Evolutionary conservation across 2,113 vertebrate species (phyloP).

Genomic region (Pollachius pollachius): DNA sequence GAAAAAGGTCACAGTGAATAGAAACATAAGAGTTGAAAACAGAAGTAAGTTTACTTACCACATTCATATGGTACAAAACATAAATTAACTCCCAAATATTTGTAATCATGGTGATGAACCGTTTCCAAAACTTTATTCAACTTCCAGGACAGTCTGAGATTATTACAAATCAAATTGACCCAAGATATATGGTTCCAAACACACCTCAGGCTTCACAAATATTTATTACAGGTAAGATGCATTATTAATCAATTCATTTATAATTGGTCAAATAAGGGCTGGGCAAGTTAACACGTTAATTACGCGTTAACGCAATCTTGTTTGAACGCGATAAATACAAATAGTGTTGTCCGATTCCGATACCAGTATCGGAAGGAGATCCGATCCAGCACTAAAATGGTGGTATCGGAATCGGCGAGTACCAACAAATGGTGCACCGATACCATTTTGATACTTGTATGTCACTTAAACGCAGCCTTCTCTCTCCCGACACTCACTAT

Average conservation of each 20-base stretch:
- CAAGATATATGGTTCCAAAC: constrained; percentile 52
- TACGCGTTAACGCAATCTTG: too few relatives aligned
- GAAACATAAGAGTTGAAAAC: constrained; percentile 63
- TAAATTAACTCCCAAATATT: not conserved
- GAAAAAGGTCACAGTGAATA: constrained; percentile 37
- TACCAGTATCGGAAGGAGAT: too few relatives aligned
- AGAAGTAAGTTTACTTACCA: constrained; percentile 60
- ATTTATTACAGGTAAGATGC: constrained; percentile 65
- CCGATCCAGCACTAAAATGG: too few relatives aligned
- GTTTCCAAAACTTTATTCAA: not conserved
- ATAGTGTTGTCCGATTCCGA: too few relatives aligned
- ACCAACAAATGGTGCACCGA: too few relatives aligned
- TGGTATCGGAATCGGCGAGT: too few relatives aligned
- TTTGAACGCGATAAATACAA: too few relatives aligned
- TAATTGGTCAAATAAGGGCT: too few relatives aligned
- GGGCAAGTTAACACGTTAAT: too few relatives aligned
- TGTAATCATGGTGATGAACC: not conserved
- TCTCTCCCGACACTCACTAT: too few relatives aligned
- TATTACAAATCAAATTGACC: constrained; percentile 47
- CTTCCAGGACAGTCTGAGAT: constrained; percentile 47
- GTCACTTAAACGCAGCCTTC: too few relatives aligned
- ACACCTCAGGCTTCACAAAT: constrained; percentile 59
- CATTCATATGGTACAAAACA: not conserved
- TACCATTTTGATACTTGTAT: too few relatives aligned
- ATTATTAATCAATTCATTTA: not conserved